Conservation (phyloP, 37 sponge, comb jelly and placozoan species). For the Mnemiopsis leidyi region DNA sequence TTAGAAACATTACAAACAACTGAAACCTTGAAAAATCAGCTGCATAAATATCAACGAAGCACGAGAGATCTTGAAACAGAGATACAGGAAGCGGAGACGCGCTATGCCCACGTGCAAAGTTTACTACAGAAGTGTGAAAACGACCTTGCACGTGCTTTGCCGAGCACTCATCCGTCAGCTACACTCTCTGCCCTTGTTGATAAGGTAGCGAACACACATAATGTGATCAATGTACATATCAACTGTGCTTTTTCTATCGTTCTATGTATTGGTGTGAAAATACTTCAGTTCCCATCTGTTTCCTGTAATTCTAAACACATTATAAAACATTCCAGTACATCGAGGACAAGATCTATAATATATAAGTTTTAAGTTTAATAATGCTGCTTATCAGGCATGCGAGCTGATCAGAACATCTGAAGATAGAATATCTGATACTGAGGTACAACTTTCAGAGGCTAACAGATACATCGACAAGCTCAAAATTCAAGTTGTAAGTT, state of each 20-base stretch:
- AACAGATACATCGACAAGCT: constrained; percentile 9
- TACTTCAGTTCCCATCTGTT: too few species aligned
- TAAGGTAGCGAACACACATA: neutral
- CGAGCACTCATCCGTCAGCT: neutral
- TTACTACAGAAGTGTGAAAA: neutral
- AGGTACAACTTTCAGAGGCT: neutral
- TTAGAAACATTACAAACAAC: too few species aligned
- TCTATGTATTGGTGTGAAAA: too few species aligned
- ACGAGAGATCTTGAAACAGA: neutral
- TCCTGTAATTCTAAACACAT: neutral
- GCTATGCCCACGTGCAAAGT: neutral
- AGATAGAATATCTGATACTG: neutral
- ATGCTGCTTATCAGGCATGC: neutral
- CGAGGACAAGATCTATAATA: neutral
- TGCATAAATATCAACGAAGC: neutral
- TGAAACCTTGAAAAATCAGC: neutral
- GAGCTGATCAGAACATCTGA: neutral
- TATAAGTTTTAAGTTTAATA: too few species aligned
- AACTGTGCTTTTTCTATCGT: too few species aligned
- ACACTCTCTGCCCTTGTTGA: neutral
- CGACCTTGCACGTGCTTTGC: neutral
- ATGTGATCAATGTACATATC: too few species aligned
- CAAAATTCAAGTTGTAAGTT: constrained; percentile 1
- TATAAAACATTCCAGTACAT: neutral
- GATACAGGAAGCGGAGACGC: neutral